Conservation (phyloP, 2,113 vertebrate species). For the Phalacrocorax pelagicus region DNA sequence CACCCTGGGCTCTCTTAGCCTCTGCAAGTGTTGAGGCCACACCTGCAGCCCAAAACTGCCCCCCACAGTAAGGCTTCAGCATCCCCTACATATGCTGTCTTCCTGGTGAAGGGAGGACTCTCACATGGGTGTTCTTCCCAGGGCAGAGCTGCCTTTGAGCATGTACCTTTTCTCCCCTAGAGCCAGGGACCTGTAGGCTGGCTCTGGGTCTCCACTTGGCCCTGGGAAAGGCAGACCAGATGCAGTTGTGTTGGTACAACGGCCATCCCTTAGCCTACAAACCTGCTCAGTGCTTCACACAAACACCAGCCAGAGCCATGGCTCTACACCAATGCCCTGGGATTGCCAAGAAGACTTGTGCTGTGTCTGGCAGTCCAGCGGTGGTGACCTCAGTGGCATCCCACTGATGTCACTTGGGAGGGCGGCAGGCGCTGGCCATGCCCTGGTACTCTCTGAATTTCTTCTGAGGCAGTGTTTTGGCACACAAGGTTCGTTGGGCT, state of each 20-base stretch:
- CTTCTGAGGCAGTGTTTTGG: background rate
- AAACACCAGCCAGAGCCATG: background rate
- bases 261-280: background rate
- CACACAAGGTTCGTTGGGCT: fast-evolving
- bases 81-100: too few species aligned
- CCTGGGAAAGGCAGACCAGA: background rate
- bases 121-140: background rate
- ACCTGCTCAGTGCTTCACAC: background rate
- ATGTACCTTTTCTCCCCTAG: background rate
- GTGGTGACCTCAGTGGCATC: background rate
- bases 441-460: background rate
- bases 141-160: background rate
- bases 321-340: background rate
- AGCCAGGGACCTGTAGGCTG: background rate
- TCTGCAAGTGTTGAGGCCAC: background rate
- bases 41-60: background rate
- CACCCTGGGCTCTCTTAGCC: background rate
- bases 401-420: background rate
- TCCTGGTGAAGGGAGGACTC: background rate
- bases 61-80: background rate
- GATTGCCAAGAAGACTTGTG: background rate
- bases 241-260: background rate
- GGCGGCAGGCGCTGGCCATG: background rate
- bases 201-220: background rate
- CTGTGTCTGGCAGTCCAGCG: background rate